Evolutionary conservation across 2,888 invertebrate genomes (phyloP).

Genomic region (Saturnia japonica): DNA sequence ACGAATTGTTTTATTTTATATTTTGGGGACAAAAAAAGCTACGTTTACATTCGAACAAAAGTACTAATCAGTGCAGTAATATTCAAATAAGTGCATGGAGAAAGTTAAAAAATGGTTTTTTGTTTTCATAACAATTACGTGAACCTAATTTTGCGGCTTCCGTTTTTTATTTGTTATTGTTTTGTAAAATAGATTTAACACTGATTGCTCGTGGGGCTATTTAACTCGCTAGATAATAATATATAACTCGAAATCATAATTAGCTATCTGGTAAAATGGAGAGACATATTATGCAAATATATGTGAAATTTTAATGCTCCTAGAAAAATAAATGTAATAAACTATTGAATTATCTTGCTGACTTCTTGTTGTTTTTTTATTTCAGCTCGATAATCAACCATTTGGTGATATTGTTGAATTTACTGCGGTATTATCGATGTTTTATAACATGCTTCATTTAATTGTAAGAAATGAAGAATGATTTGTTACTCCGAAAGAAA

Average conservation of each 20-base stretch:
- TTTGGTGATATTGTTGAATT: neutral
- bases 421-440: neutral
- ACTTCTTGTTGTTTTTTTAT: neutral
- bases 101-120: constrained; percentile 1
- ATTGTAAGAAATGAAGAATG: neutral
- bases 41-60: neutral
- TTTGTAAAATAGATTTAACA: neutral
- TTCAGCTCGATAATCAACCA: neutral
- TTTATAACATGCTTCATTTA: too few relatives aligned
- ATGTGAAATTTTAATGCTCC: neutral
- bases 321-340: neutral
- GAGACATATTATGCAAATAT: too few relatives aligned
- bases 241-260: too few relatives aligned
- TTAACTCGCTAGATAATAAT: too few relatives aligned
- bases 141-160: neutral
- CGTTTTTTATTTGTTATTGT: neutral
- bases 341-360: neutral
- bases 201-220: neutral
- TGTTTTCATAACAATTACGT: neutral
- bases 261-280: too few relatives aligned
- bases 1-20: neutral
- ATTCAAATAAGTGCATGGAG: neutral
- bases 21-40: neutral
- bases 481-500: too few relatives aligned
- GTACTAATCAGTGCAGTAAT: neutral